phyloP scores from a whole-genome alignment of 2,113 vertebrate genomes.

The Poicephalus meyeri region DNA sequence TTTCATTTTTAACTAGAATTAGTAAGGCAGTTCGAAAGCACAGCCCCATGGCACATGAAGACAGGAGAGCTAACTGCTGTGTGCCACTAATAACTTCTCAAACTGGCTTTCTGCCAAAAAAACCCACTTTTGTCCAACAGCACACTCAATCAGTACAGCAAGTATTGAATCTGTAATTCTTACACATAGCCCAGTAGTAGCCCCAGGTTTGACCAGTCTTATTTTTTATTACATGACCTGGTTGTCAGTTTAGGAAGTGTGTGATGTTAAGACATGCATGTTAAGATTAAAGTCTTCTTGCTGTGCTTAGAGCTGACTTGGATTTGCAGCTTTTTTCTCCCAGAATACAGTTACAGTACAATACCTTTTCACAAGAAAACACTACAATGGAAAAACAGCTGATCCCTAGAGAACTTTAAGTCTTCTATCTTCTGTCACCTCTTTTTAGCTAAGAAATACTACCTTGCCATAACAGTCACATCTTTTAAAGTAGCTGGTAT shows the following conservation, averaged over 20 bases:
- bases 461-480: not conserved
- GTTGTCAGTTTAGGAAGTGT: not conserved
- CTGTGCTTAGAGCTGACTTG: not conserved
- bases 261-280: not conserved
- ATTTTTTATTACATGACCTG: not conserved
- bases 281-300: not conserved
- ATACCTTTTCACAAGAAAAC: not conserved
- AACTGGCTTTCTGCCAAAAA: not conserved
- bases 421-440: not conserved
- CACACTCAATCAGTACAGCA: not conserved
- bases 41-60: not conserved
- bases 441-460: not conserved
- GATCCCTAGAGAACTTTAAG: not conserved
- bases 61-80: not conserved
- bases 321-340: not conserved
- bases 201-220: not conserved
- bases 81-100: not conserved
- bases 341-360: not conserved
- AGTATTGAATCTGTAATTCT: not conserved
- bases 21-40: not conserved
- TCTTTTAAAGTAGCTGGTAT: not conserved
- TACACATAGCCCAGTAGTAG: not conserved
- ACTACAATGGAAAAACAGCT: not conserved
- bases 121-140: not conserved
- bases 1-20: not conserved